Base-by-base conservation (phyloP, 2,888 invertebrate genomes). In the Pelosia muscerda region DNA sequence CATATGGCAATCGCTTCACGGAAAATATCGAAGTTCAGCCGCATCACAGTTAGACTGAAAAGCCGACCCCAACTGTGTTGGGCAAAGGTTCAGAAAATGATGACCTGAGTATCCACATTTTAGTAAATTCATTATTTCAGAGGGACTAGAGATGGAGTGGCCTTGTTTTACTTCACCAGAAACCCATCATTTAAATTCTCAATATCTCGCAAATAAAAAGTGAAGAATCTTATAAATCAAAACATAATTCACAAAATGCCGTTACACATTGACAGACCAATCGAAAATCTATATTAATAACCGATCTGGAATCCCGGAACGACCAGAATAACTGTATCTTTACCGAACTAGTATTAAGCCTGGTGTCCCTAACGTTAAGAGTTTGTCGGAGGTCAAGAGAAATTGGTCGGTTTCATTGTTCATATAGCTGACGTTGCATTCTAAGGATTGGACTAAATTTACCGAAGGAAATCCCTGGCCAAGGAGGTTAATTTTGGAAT, bases 231-330 rank as follows among this genome's bases (percentile, higher is more conserved):
- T 56, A 59, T 61, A 69, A 15, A 58, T 66, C 23, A 61, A 64
- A 58, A 69, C 75, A 71, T 69, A 75, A 77, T 77, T 72, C 84
- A 81, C 81, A 78, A 86, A 85, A 83, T 73, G 71, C 77, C 79
- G 81, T 86, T 84, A 82, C 81, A 81, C 84, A 87, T 85, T 84
- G 85, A 85, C 84, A 81, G 78, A 81, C 69, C 84, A 74, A 86
- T 84, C 82, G 86, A 82, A 86, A 87, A 89, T 86, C 86, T 86
- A 86, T 88, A 89, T 88, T 90, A 89, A 89, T 89, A 86, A 86
- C 76, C 79, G 82, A 81, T 83, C 84, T 76, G 82, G 83, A 83
- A 84, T 86, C 83, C 81, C 72, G 69, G 67, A 64, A 38, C 63
- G 71, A 31, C 89, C 84, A 86, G 26, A 65, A 15, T 77, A 76